Conservation (phyloP, 1,140 invertebrate species). For the Pentalonia nigronervosa region DNA sequence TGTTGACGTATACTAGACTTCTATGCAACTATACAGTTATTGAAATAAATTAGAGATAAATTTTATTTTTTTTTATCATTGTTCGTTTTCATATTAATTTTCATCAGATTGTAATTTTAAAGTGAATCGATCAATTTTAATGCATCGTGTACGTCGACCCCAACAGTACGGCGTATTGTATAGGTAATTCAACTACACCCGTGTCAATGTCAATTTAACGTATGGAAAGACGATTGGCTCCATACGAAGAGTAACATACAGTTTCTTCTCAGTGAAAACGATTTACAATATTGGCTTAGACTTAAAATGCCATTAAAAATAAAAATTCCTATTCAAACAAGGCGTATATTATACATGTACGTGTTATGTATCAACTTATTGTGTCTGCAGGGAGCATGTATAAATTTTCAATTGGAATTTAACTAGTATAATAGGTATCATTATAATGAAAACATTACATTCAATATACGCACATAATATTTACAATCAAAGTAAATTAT, state of each 20-base stretch:
- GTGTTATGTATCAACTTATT: not conserved
- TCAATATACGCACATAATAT: not conserved
- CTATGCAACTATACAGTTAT: not conserved
- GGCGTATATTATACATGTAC: not conserved
- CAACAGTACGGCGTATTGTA: conserved; percentile 7
- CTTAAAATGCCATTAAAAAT: conserved; percentile 3
- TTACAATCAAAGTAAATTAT: not conserved
- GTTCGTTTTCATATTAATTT: not conserved
- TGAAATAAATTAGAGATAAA: not conserved
- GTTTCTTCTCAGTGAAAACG: not conserved
- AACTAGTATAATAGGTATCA: not conserved
- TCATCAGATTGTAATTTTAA: not conserved
- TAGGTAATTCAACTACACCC: conserved; percentile 56
- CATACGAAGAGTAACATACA: not conserved
- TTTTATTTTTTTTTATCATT: not conserved
- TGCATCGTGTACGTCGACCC: not conserved
- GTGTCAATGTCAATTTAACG: conserved; percentile 46
- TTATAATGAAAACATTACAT: not conserved
- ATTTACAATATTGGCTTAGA: not conserved
- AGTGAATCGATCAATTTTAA: conserved; percentile 45
- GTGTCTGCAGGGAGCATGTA: not conserved
- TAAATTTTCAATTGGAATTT: not conserved
- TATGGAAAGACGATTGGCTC: conserved; percentile 22
- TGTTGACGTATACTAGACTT: not conserved
- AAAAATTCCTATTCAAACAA: not conserved